These are phyloP conservation scores for Chascanopsetta lugubris DNA, from an alignment of 2,113 vertebrate genomes.

Conservation along the genomic window DNA sequence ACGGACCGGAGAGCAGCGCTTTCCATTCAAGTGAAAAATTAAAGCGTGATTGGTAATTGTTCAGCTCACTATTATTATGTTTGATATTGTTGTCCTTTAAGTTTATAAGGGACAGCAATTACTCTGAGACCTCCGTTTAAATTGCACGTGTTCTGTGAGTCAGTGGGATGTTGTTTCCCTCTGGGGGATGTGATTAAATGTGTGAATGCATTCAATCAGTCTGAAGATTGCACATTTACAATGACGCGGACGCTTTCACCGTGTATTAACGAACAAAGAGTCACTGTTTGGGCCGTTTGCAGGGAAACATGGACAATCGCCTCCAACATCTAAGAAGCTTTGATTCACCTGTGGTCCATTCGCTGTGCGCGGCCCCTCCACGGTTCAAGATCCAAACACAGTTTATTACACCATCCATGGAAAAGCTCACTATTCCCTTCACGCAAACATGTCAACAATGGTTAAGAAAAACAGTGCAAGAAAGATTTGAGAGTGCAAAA, in stretches of 20 bases:
- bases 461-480: too few relatives aligned
- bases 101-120: not conserved
- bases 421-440: too few relatives aligned
- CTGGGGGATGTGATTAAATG: not conserved
- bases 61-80: constrained; percentile 10
- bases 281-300: not conserved
- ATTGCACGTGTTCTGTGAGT: not conserved
- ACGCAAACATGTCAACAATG: too few relatives aligned
- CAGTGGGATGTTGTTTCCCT: not conserved
- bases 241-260: not conserved
- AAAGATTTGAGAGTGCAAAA: too few relatives aligned
- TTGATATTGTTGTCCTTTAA: constrained; percentile 33
- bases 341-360: too few relatives aligned
- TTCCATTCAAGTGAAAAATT: constrained; percentile 52
- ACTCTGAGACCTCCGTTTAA: constrained; percentile 3
- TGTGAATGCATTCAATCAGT: not conserved
- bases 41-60: constrained; percentile 44
- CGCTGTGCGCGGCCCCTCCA: too few relatives aligned
- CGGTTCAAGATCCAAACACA: too few relatives aligned
- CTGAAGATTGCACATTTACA: not conserved
- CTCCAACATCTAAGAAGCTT: too few relatives aligned
- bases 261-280: not conserved
- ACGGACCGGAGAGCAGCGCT: not conserved
- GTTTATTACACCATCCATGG: too few relatives aligned
- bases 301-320: too few relatives aligned